Evolutionary conservation across 2,797 vertebrate species (phyloP).

Genomic region (Spheniscus humboldti): DNA sequence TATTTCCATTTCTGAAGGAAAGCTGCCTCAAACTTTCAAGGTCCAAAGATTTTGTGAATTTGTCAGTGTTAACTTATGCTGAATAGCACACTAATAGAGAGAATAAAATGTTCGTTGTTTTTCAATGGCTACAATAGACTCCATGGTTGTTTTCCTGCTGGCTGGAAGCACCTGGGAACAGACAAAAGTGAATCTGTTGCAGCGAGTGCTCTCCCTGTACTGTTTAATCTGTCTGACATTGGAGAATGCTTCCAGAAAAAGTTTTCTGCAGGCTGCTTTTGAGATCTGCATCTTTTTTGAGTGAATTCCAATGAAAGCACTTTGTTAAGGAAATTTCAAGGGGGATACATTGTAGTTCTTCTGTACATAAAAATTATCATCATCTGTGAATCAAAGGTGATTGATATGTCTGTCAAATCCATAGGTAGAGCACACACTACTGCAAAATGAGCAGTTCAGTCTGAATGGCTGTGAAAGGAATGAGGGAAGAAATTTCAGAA

Average conservation of each 20-base stretch:
- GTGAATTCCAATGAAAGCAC: background rate
- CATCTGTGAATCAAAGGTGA: background rate
- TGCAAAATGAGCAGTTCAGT: background rate
- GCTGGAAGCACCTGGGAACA: background rate
- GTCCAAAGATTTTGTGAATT: background rate
- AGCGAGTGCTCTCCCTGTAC: background rate
- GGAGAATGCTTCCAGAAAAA: background rate
- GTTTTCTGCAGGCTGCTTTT: background rate
- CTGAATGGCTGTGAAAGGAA: background rate
- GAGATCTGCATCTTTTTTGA: background rate
- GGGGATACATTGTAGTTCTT: background rate
- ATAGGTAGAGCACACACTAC: background rate
- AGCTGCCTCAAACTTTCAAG: background rate
- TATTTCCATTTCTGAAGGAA: slow-evolving; percentile 15
- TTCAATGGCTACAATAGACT: background rate
- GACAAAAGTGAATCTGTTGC: background rate
- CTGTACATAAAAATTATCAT: background rate
- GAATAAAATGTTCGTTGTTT: background rate
- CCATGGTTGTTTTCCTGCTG: background rate
- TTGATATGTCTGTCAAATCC: background rate
- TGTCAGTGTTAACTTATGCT: background rate
- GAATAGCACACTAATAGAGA: background rate
- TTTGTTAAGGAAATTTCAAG: background rate
- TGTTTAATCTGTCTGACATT: background rate
- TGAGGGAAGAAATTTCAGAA: background rate